These are phyloP conservation scores for Trematocara nigrifrons DNA, from an alignment of 2,113 vertebrate species.

Conservation along the genomic window DNA sequence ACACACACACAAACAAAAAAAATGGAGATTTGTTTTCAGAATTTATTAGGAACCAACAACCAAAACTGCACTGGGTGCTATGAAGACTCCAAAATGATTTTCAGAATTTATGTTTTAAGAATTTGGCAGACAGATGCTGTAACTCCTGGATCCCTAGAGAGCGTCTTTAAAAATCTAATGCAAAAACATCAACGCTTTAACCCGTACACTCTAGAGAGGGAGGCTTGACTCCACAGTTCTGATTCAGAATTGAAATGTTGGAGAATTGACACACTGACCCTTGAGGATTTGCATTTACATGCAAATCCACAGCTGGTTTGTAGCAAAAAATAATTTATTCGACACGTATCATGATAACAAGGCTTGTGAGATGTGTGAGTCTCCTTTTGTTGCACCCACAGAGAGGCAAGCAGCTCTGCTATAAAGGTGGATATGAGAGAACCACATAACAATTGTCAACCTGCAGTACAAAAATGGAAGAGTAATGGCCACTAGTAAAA, in stretches of 20 bases:
- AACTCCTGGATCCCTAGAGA: neutral
- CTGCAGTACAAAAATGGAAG: neutral
- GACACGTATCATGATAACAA: conserved; percentile 50
- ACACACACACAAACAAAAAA: neutral
- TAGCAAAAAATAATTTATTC: conserved; percentile 55
- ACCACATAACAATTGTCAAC: conserved; percentile 16
- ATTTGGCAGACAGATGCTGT: conserved; percentile 20
- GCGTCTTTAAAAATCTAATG: conserved; percentile 25
- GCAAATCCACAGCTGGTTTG: conserved; percentile 57
- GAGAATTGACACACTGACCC: conserved; percentile 36
- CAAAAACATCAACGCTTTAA: conserved; percentile 36
- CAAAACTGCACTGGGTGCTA: neutral
- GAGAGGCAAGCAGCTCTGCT: neutral
- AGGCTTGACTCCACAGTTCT: conserved; percentile 18
- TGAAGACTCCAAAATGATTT: conserved; percentile 8
- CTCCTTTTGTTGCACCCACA: conserved; percentile 26
- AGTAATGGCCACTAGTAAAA: neutral
- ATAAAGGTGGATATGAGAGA: conserved; percentile 1
- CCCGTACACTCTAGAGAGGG: neutral
- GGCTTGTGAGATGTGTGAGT: conserved; percentile 30
- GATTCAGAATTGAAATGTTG: conserved; percentile 48
- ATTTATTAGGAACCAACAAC: conserved; percentile 24
- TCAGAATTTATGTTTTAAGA: conserved; percentile 23
- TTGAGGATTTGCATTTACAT: conserved; percentile 56
- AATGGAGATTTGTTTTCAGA: conserved; percentile 30